Evolutionary conservation across 2,888 invertebrate species (phyloP), one percentile per base, ranked within the genome.

Genomic region (Cerastoderma edule): DNA sequence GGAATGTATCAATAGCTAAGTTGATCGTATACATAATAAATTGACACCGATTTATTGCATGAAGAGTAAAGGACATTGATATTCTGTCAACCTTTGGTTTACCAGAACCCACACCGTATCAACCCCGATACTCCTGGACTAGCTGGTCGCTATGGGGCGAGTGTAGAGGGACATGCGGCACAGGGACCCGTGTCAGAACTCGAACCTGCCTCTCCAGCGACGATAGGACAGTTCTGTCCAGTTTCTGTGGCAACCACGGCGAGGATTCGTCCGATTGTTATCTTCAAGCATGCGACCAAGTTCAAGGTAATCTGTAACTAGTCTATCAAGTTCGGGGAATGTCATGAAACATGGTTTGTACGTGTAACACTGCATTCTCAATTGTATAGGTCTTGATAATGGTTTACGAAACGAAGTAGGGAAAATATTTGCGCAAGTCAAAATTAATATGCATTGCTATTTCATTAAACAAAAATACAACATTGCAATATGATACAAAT

Each of bases 271-370:
- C 10, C n/a, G 27, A 2, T 8, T 60, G 60, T 22, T 10, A 39
- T 39, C 35, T 27, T 39, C 60, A n/a, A 16, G 24, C 56, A 19
- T 56, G 56, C 27, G n/a, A n/a, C n/a, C n/a, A n/a, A n/a, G n/a
- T n/a, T n/a, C n/a, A n/a, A n/a, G n/a, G n/a, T n/a, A n/a, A n/a
- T n/a, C n/a, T n/a, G n/a, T n/a, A n/a, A n/a, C n/a, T n/a, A n/a
- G n/a, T n/a, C n/a, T n/a, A n/a, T n/a, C n/a, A n/a, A n/a, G n/a
- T n/a, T n/a, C n/a, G n/a, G n/a, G n/a, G n/a, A n/a, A n/a, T n/a
- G n/a, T n/a, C n/a, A n/a, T n/a, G n/a, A n/a, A n/a, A n/a, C n/a
- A n/a, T n/a, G n/a, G n/a, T n/a, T n/a, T n/a, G n/a, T n/a, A n/a
- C n/a, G n/a, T n/a, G n/a, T n/a, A n/a, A n/a, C n/a, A n/a, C n/a